Evolutionary conservation across 2,797 vertebrate genomes (phyloP), one percentile per base, ranked within the genome.

Genomic region (Simalia tracyae): DNA sequence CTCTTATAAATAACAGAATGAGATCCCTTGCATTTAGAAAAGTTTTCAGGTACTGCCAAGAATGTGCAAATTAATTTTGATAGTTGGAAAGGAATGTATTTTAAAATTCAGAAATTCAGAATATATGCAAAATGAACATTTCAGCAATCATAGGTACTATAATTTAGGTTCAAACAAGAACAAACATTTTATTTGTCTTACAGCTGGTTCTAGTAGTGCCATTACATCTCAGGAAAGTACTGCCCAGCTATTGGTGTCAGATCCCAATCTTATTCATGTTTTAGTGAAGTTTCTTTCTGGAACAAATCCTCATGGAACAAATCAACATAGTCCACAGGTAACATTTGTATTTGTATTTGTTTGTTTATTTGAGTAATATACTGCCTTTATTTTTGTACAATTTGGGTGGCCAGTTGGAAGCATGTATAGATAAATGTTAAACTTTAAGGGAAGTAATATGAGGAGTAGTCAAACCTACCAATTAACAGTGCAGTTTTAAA

Each of bases 261-360:
- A 99, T 96, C 98, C 99, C 96, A 99, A 99, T 84, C 97, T 99
- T 81, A 98, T 99, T 93, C 99, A 99, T 28, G 99, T 99, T 61
- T 97, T 99, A 94, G 98, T 99, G 93, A 99, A 99, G 96, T 99
- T 99, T 97, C 98, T 99, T 96, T 99, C 99, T 0, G 99, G 99
- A 92, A 98, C 98, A 95, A 99, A 98, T 97, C 98, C 98, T 95
- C 99, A 99, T 84, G 99, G 99, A 93, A 99, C 98, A 36, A 99
- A 98, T 97, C 99, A 99, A 95, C 99, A 99, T 96, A 99, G 99
- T 97, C 98, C 99, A 76, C 99, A 99, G 98, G 98, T 98, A 97
- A 92, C 64, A 17, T 0, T 87, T 90, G 14, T 72, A 93, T 86
- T 93, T 91, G 87, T 84, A 94, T 72, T 46, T 46, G 8, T 46